These are phyloP conservation scores for Lepidurus apus DNA, from an alignment of 1,140 invertebrate genomes.

Conservation along the genomic window DNA sequence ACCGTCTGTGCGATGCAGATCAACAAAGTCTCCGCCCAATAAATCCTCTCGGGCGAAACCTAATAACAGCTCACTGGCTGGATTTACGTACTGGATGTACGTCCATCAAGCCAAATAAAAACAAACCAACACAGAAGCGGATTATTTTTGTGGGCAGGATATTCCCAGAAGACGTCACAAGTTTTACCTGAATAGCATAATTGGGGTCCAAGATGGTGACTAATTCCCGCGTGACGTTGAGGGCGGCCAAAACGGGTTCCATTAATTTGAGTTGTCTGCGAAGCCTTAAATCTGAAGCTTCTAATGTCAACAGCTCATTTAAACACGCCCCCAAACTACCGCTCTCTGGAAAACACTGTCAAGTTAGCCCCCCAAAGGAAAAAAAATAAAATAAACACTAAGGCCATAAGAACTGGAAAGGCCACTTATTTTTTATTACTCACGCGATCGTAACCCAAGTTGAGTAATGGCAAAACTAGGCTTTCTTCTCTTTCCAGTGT, in stretches of 20 bases:
- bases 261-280: slow-evolving; percentile 53
- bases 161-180: slow-evolving; percentile 28
- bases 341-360: slow-evolving; percentile 65
- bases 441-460: slow-evolving; percentile 35
- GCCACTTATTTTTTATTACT: neutral
- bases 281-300: slow-evolving; percentile 59
- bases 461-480: slow-evolving; percentile 24
- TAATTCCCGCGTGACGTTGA: slow-evolving; percentile 73
- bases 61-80: slow-evolving; percentile 65
- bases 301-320: slow-evolving; percentile 66
- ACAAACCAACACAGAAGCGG: slow-evolving; percentile 29
- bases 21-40: slow-evolving; percentile 61
- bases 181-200: slow-evolving; percentile 70
- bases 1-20: slow-evolving; percentile 46
- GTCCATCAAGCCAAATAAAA: neutral
- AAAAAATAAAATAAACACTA: neutral
- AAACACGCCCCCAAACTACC: slow-evolving; percentile 59
- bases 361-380: slow-evolving; percentile 36
- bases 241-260: slow-evolving; percentile 72
- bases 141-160: slow-evolving; percentile 31
- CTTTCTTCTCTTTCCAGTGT: slow-evolving; percentile 34
- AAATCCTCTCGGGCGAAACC: slow-evolving; percentile 70
- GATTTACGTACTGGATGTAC: slow-evolving; percentile 67
- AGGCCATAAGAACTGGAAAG: neutral
- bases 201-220: slow-evolving; percentile 80